Evolutionary conservation across 2,888 invertebrate genomes (phyloP), one percentile per base, ranked within the genome.

Genomic region (Drosophila sordidula): DNA sequence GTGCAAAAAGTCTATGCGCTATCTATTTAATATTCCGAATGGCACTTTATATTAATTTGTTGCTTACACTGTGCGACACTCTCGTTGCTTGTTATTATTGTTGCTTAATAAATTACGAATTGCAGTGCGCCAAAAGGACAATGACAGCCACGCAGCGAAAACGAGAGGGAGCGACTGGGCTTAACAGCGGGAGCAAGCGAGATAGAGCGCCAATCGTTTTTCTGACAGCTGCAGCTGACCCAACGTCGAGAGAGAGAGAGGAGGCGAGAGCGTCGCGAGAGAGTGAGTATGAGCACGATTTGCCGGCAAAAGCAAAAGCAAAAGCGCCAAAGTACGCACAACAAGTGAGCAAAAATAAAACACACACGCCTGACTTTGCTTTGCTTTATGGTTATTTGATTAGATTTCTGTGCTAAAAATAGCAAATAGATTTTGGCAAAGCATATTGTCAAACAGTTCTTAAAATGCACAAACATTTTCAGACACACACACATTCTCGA

Each of bases 291-390:
- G 29, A 29, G 29, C 29, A 8, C 9, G 42, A 29, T 3, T 12
- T 12, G 51, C 78, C 65, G 80, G 72, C 69, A 73, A 65, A 52
- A 57, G 18, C 52, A 58, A 78, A 73, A 42, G 14, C 34, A 44
- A 54, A 54, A 12, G 29, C 36, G 8, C 6, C 36, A 61, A 26
- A 41, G 56, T 49, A 64, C 62, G 70, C 67, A 81, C 87, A 83
- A 82, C 87, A 82, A 82, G 87, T 84, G 84, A 82, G 63, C 50
- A 80, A 63, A 81, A 65, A 61, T 54, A 46, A 63, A 69, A 55
- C 38, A 57, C 42, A 51, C 42, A 51, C 47, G 61, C 42, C 42
- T 55, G 50, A 70, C 25, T 70, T 70, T 49, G 52, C 25, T 70
- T 61, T 44, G 52, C 34, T 34, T 34, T 38, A 52, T 52, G 52